Evolutionary conservation across 2,797 vertebrate genomes (phyloP), one percentile per base, ranked within the genome.

Genomic region (Denticeps clupeoides): DNA sequence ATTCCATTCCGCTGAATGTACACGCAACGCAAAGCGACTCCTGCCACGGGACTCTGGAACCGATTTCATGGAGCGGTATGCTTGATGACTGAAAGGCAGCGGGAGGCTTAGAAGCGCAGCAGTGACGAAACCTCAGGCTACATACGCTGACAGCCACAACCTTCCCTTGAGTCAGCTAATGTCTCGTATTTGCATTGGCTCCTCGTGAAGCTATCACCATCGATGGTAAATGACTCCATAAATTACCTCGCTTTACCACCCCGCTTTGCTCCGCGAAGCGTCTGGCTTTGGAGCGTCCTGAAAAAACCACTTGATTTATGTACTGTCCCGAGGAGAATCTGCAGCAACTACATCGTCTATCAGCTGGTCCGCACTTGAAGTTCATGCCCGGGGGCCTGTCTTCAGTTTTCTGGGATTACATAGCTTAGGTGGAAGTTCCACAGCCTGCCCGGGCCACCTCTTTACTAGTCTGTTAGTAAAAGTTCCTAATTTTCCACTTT

Each of bases 281-380:
- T n/a, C n/a, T 18, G 18, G 33, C 16, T 37, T 37, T 33, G 4
- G 33, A 37, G 33, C 37, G 15, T 37, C 16, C 18, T 16, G 16
- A 33, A 35, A 35, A 6, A 28, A 28, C 11, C 16, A 37, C 16
- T 16, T 37, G 33, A 37, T 37, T 18, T 37, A 37, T 19, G 19
- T 15, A 37, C 15, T 37, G 16, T 44, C 21, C 37, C 32, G 5
- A 22, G 38, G 47, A 29, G 4, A 15, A 25, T 50, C 16, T 45
- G n/a, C 12, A 9, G 18, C 28, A 23, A 29, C 18, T 25, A 35
- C 7, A 28, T n/a, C 37, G 32, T 25, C 44, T 9, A 46, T 15
- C 31, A 43, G 38, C 38, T 50, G 33, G 33, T 37, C 37, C 16
- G 37, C 15, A 37, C 37, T 37, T 18, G n/a, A n/a, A n/a, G n/a